A percentile compares a stretch with the other conserved stretches of the same genome.
Evolutionary conservation across 2,113 vertebrate genomes (phyloP).

Genomic region (Pangasianodon gigas): DNA sequence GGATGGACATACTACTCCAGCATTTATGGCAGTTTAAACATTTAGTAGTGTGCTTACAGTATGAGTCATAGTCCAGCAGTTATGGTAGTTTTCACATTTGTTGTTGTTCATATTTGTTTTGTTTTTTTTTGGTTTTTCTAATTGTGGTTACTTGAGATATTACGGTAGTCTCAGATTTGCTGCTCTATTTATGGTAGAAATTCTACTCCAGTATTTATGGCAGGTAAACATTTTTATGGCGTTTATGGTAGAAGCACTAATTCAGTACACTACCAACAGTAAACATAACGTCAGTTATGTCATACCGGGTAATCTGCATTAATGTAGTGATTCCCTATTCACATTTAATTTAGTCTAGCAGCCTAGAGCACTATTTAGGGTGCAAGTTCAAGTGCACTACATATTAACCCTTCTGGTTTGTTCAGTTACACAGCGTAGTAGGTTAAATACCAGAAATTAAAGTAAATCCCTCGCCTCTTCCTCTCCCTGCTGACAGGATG

Average conservation of each 20-base stretch:
- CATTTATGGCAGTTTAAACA: background rate
- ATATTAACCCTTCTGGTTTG: background rate
- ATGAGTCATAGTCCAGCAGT: background rate
- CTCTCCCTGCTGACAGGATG: constrained; percentile 76
- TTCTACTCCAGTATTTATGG: background rate
- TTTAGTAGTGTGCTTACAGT: background rate
- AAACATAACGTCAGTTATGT: background rate
- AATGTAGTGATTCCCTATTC: background rate
- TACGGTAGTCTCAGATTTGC: too few relatives aligned
- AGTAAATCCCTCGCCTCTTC: constrained; percentile 72
- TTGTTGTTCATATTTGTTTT: background rate
- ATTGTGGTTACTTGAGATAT: too few relatives aligned
- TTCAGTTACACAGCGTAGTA: background rate
- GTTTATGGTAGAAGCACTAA: background rate
- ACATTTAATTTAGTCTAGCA: background rate
- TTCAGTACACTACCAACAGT: background rate
- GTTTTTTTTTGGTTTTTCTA: too few relatives aligned
- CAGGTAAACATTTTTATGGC: background rate
- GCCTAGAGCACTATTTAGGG: background rate
- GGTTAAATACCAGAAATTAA: background rate
- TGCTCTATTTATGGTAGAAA: background rate
- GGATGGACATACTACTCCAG: too few relatives aligned
- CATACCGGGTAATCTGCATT: background rate
- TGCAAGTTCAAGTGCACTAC: background rate
- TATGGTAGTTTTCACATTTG: background rate